Evolutionary conservation across 2,113 vertebrate genomes (phyloP), one percentile per base, ranked within the genome.

Genomic region (Silurus glanis): DNA sequence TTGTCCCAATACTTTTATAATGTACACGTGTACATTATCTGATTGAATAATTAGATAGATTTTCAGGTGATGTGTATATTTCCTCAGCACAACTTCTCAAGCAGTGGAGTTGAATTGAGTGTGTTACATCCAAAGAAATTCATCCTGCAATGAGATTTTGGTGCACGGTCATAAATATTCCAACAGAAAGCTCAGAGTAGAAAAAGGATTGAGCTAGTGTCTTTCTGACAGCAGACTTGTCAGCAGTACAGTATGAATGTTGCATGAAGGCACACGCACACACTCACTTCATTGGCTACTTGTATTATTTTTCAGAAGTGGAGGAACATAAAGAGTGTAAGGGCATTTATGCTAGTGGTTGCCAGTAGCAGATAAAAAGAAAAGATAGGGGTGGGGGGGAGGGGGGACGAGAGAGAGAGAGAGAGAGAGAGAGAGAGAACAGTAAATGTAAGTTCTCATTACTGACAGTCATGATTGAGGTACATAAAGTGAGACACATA

Each of bases 301-400:
- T 28, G 45, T 28, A 78, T 62, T 55, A 56, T 56, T 85, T 17
- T 80, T 80, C 47, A 80, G 12, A 80, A 84, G 56, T 61, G 37
- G 14, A 49, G 61, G 23, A 61, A 8, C 82, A n/a, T 45, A 67
- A 59, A 59, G 19, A 47, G 28, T 45, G 55, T n/a, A 59, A 59
- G 55, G 51, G 66, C 17, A 21, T 37, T 58, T 56, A 51, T 25
- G 0, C 4, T 17, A 45, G 53, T 19, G 23, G 19, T 56, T 37
- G 19, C 47, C 69, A 83, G 82, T 13, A 45, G 69, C 83, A 83
- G 86, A 56, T 82, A 86, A 89, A 87, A 91, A 90, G 82, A 75
- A 51, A 83, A 88, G 79, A 37, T 9, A 7, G 28, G 16, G 7
- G 21, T n/a, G n/a, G n/a, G n/a, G n/a, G n/a, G n/a, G n/a, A n/a